These are phyloP conservation scores for Antheraea mylitta DNA, from an alignment of 1,140 invertebrate species.

Conservation along the genomic window DNA sequence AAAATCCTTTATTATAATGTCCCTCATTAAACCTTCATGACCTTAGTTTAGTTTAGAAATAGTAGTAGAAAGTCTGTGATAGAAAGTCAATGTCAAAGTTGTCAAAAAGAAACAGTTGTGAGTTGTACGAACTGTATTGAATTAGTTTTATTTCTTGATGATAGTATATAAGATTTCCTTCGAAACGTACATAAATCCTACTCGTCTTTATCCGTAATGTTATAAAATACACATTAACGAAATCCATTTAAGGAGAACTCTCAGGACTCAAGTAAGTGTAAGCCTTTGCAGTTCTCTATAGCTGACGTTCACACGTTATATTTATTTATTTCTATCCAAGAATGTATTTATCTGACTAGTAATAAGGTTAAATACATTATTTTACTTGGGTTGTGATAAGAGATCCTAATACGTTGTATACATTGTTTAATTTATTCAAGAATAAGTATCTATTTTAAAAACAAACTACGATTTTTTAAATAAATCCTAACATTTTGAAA, in stretches of 20 bases:
- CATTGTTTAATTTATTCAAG: too few species aligned
- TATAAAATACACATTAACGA: background rate
- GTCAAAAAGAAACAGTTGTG: background rate
- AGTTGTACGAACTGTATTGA: background rate
- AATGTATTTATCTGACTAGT: background rate
- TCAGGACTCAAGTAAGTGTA: background rate
- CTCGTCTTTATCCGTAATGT: background rate
- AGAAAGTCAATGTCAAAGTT: conserved; percentile 15
- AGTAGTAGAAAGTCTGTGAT: background rate
- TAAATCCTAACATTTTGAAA: too few species aligned
- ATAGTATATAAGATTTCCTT: background rate
- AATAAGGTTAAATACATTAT: background rate
- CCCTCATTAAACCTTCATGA: background rate
- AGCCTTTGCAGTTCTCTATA: background rate
- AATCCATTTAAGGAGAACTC: background rate
- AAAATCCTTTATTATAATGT: too few species aligned
- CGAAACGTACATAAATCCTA: background rate
- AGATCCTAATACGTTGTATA: background rate
- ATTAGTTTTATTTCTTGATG: background rate
- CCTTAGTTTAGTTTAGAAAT: background rate
- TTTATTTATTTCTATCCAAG: background rate
- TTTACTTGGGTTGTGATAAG: background rate
- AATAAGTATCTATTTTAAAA: too few species aligned
- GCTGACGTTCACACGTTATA: conserved; percentile 2
- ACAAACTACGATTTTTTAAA: background rate